Conservation (phyloP, 1,140 invertebrate genomes). For the Phocides pigmalion region DNA sequence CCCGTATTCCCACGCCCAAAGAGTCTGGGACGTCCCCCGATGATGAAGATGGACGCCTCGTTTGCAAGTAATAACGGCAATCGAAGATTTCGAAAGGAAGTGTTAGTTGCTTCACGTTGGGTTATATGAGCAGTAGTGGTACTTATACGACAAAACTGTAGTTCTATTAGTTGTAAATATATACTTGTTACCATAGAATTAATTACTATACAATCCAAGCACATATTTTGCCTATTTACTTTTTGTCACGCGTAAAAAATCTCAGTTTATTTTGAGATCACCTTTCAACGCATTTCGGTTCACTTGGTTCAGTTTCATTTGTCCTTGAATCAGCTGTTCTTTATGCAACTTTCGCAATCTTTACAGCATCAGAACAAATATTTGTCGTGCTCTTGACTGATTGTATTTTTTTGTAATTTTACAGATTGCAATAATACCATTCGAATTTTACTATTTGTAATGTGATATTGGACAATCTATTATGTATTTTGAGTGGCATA, state of each 20-base stretch:
- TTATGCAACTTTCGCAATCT: constrained; percentile 3
- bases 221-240: background rate
- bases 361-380: constrained; percentile 11
- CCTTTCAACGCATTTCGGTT: constrained; percentile 5
- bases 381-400: background rate
- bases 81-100: too few species aligned
- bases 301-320: background rate
- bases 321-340: constrained; percentile 7
- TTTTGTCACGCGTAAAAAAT: constrained; percentile 6
- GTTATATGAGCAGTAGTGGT: too few species aligned
- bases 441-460: background rate
- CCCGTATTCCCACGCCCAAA: too few species aligned
- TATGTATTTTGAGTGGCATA: constrained; percentile 8
- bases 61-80: too few species aligned
- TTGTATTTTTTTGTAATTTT: background rate
- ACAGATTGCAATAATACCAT: background rate
- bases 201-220: background rate
- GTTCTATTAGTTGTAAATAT: too few species aligned
- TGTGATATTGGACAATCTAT: constrained; percentile 13
- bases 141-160: too few species aligned
- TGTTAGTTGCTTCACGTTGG: too few species aligned
- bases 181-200: too few species aligned
- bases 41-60: too few species aligned
- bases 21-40: too few species aligned
- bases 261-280: background rate